A percentile compares a stretch with the other conserved stretches of the same genome.
Evolutionary conservation across 1,140 invertebrate genomes (phyloP).

Genomic region (Hycleus phaleratus): DNA sequence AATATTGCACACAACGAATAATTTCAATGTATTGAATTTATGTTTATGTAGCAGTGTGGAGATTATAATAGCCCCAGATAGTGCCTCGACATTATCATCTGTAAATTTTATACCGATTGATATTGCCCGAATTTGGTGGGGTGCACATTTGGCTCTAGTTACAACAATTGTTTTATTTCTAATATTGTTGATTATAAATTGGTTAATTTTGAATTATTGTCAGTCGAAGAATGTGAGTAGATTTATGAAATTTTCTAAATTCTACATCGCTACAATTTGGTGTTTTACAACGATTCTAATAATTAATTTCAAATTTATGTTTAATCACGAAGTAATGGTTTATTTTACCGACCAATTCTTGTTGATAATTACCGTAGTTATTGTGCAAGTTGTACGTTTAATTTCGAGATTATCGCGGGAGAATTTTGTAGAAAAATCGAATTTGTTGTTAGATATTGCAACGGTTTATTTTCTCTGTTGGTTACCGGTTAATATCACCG

Average conservation of each 20-base stretch:
- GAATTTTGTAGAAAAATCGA: background rate
- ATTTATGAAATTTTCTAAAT: constrained; percentile 1
- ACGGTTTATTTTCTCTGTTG: constrained; percentile 12
- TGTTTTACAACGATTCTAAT: background rate
- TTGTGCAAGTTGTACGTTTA: no score
- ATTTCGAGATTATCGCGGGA: no score
- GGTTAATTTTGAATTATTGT: constrained; percentile 15
- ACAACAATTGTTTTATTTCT: constrained; percentile 24
- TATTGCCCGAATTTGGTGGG: constrained; percentile 14
- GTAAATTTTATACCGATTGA: constrained; percentile 1
- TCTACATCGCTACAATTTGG: constrained; percentile 16
- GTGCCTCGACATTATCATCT: constrained; percentile 14
- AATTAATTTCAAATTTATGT: background rate
- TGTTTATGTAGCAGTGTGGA: constrained; percentile 21
- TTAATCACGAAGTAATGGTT: no score
- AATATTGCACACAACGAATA: constrained; percentile 7
- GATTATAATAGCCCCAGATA: constrained; percentile 11
- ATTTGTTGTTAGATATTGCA: background rate
- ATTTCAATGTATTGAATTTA: constrained; percentile 23
- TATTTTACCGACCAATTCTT: no score
- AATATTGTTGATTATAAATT: constrained; percentile 18
- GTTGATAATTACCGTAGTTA: no score
- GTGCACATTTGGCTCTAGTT: constrained; percentile 8
- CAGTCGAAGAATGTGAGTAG: background rate
- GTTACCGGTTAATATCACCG: constrained; percentile 2